phyloP scores from a whole-genome alignment of 1,140 invertebrate genomes.

The Pollicipes pollicipes region DNA sequence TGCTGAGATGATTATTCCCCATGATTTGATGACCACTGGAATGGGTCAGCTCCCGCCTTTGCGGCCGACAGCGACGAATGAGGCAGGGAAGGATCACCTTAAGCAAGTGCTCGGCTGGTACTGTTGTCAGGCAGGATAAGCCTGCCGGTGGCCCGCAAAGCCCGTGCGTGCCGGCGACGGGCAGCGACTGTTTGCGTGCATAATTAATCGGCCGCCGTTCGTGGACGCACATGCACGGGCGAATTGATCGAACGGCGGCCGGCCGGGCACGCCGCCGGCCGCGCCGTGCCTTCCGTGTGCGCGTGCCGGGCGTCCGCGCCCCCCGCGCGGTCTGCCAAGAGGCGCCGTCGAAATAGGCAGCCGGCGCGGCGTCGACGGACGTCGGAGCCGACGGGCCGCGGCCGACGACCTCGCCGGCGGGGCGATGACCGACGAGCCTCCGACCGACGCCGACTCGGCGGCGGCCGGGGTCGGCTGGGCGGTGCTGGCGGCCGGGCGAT shows the following conservation, averaged over 20 bases:
- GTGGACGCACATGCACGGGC: not conserved
- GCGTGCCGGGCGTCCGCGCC: not conserved
- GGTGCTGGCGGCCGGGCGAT: too few relatives aligned
- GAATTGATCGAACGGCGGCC: not conserved
- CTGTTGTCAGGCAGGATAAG: too few relatives aligned
- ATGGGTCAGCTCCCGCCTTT: not conserved
- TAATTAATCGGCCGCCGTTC: not conserved
- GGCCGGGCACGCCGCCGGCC: too few relatives aligned
- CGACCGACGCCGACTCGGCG: not conserved
- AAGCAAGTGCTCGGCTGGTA: not conserved
- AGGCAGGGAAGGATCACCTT: not conserved
- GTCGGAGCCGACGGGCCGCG: not conserved
- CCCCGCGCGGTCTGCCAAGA: not conserved
- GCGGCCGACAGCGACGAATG: too few relatives aligned
- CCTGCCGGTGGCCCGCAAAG: too few relatives aligned
- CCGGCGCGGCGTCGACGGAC: not conserved
- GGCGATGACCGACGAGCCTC: not conserved
- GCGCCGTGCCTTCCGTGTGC: not conserved
- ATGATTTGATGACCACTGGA: too few relatives aligned
- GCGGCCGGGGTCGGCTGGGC: too few relatives aligned
- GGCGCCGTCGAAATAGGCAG: not conserved
- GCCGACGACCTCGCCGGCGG: not conserved
- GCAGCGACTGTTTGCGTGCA: not conserved
- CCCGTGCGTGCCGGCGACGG: too few relatives aligned
- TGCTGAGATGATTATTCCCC: too few relatives aligned